Percentiles rank a stretch among this genome's conserved stretches.
phyloP scores from a whole-genome alignment of 2,888 invertebrate species.

The Polymixis lichenea region DNA sequence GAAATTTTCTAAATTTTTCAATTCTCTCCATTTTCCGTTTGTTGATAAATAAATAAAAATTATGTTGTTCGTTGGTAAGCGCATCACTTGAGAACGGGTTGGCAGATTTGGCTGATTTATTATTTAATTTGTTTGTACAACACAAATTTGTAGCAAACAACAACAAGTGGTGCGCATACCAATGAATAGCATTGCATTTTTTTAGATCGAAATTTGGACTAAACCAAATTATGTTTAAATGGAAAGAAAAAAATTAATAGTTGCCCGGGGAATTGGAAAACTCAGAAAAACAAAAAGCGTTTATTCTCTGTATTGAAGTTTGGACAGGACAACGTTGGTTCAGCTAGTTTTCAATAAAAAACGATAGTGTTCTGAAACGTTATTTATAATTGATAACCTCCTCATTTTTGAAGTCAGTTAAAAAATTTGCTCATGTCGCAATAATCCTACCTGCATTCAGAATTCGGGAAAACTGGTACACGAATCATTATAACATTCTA shows the following conservation, averaged over 20 bases:
- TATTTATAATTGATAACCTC: too few species aligned
- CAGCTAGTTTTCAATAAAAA: too few species aligned
- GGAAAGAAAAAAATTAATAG: background rate
- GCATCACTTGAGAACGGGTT: background rate
- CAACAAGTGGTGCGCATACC: too few species aligned
- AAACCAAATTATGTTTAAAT: background rate
- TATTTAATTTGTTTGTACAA: too few species aligned
- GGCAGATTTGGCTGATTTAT: background rate
- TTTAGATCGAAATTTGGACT: too few species aligned
- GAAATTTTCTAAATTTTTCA: too few species aligned
- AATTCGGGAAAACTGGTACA: background rate
- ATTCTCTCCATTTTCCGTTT: background rate
- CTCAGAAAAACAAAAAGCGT: too few species aligned
- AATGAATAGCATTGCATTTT: too few species aligned
- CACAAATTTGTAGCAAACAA: too few species aligned
- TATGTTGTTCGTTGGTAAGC: background rate
- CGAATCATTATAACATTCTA: slow-evolving; percentile 28
- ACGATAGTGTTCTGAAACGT: too few species aligned
- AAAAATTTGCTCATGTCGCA: background rate
- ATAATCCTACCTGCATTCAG: background rate
- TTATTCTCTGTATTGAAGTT: background rate
- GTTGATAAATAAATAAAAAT: background rate
- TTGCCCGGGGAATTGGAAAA: too few species aligned
- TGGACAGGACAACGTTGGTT: background rate
- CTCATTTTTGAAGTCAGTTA: too few species aligned